phyloP scores from a whole-genome alignment of 2,113 vertebrate species.

The Nestor notabilis region DNA sequence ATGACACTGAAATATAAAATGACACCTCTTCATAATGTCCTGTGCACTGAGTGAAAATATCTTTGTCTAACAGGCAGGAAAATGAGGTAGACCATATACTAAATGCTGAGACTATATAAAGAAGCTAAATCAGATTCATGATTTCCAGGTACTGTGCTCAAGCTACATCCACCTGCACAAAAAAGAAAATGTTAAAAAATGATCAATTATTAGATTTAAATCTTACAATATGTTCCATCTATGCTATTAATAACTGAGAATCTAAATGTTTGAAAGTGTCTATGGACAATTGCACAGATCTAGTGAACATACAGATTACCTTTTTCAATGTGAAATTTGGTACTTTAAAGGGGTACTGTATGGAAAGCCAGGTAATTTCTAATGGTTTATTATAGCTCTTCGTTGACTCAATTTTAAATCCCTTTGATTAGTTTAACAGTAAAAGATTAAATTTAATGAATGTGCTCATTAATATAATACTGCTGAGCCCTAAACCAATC shows the following conservation, averaged over 20 bases:
- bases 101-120: neutral
- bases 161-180: neutral
- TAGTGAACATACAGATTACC: neutral
- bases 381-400: neutral
- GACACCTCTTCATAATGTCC: neutral
- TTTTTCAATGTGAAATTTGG: neutral
- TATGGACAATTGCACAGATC: neutral
- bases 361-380: neutral
- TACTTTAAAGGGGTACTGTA: neutral
- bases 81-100: fast-evolving
- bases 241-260: neutral
- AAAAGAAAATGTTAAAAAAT: neutral
- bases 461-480: neutral
- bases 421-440: neutral
- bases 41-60: neutral
- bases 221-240: neutral
- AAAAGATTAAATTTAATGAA: neutral
- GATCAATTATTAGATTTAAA: neutral
- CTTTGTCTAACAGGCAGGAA: neutral
- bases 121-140: neutral
- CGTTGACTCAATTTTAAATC: neutral
- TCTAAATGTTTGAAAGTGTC: neutral
- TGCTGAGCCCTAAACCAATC: neutral
- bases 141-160: neutral
- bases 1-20: neutral